These are phyloP conservation scores for Ataeniobius toweri DNA, from an alignment of 2,797 vertebrate species.

Conservation along the genomic window DNA sequence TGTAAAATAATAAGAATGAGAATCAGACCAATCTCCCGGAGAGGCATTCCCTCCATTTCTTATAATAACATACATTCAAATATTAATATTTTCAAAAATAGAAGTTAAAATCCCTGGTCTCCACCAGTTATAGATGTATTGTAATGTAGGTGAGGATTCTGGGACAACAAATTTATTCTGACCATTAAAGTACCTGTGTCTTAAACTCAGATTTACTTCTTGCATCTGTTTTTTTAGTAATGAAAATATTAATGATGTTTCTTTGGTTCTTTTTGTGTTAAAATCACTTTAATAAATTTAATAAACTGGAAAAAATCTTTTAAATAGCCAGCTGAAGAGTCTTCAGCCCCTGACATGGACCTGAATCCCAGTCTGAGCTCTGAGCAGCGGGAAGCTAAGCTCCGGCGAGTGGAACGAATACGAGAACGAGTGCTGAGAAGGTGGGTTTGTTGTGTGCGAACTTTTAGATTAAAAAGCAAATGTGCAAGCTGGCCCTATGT, in stretches of 20 bases:
- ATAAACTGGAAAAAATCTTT: constrained; percentile 23
- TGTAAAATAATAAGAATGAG: neutral
- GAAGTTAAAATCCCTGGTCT: too few species aligned
- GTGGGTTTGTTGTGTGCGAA: constrained; percentile 44
- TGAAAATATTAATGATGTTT: neutral
- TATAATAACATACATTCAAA: neutral
- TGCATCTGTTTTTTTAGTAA: too few species aligned
- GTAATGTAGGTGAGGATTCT: too few species aligned
- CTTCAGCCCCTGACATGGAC: constrained; percentile 46
- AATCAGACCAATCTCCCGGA: neutral
- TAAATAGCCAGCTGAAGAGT: constrained; percentile 54
- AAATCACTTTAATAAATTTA: neutral
- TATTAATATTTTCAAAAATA: neutral
- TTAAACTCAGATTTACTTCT: too few species aligned
- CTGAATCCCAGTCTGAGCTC: constrained; percentile 61
- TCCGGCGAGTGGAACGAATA: constrained; percentile 77
- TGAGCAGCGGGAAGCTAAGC: constrained; percentile 78
- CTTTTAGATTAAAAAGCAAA: neutral
- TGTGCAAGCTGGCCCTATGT: neutral
- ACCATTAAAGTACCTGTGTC: too few species aligned
- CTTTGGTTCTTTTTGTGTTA: neutral
- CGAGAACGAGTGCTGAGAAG: constrained; percentile 77
- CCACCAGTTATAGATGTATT: neutral
- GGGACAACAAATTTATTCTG: too few species aligned
- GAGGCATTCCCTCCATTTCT: neutral